phyloP scores from a whole-genome alignment of 1,140 invertebrate genomes.

The Theocolax elegans region DNA sequence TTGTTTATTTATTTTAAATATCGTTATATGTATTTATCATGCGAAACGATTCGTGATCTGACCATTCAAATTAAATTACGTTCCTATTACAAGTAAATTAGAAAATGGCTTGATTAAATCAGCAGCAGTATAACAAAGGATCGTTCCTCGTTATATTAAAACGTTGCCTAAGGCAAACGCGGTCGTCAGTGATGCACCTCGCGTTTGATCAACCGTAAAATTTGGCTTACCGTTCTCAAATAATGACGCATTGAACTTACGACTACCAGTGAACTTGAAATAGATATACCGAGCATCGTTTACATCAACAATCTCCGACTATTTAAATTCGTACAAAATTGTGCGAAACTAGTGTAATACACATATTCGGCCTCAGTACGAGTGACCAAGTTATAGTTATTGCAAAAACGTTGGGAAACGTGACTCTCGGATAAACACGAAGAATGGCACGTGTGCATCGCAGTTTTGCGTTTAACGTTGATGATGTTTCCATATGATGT shows the following conservation, averaged over 20 bases:
- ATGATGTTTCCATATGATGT: constrained; percentile 16
- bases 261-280: constrained; percentile 32
- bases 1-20: too few species aligned
- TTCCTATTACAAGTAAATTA: constrained; percentile 13
- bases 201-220: neutral
- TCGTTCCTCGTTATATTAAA: constrained; percentile 9
- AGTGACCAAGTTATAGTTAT: too few species aligned
- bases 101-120: constrained; percentile 7
- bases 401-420: too few species aligned
- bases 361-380: too few species aligned
- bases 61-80: too few species aligned
- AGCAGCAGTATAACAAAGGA: neutral
- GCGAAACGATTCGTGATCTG: too few species aligned
- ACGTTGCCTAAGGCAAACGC: neutral
- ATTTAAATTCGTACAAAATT: too few species aligned
- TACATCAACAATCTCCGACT: neutral
- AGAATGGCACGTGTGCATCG: constrained; percentile 55
- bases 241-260: neutral
- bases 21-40: too few species aligned
- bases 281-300: constrained; percentile 16
- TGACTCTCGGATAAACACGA: constrained; percentile 62
- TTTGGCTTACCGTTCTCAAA: neutral
- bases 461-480: constrained; percentile 42
- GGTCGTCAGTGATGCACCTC: neutral
- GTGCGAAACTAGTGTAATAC: too few species aligned